Conservation (phyloP, 2,113 vertebrate species). For the Phaethon lepturus region DNA sequence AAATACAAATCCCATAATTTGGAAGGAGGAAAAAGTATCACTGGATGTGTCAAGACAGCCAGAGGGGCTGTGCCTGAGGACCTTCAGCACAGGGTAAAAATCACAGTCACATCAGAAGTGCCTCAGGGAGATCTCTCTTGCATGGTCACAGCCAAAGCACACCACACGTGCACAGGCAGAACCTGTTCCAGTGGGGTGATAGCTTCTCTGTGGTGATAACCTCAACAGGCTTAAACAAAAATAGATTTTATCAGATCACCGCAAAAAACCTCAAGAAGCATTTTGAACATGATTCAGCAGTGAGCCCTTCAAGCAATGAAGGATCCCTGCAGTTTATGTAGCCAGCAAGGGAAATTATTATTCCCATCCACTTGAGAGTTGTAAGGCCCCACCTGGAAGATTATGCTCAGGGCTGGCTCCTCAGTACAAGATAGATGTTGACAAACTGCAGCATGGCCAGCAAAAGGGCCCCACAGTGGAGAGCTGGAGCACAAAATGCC, state of each 20-base stretch:
- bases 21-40: neutral
- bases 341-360: neutral
- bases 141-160: neutral
- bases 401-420: neutral
- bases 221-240: neutral
- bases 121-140: neutral
- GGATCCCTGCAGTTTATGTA: neutral
- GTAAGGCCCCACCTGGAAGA: neutral
- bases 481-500: neutral
- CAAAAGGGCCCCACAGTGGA: neutral
- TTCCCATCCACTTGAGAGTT: neutral
- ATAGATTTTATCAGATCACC: neutral
- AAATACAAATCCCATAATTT: neutral
- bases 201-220: neutral
- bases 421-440: neutral
- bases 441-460: neutral
- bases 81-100: neutral
- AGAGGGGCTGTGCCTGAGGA: neutral
- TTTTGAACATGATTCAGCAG: neutral
- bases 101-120: neutral
- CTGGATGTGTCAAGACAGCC: neutral
- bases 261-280: neutral
- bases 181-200: neutral
- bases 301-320: neutral
- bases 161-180: neutral